These are phyloP conservation scores for Crambe crambe DNA, from an alignment of 37 sponge, comb jelly and placozoan species.

Conservation along the genomic window DNA sequence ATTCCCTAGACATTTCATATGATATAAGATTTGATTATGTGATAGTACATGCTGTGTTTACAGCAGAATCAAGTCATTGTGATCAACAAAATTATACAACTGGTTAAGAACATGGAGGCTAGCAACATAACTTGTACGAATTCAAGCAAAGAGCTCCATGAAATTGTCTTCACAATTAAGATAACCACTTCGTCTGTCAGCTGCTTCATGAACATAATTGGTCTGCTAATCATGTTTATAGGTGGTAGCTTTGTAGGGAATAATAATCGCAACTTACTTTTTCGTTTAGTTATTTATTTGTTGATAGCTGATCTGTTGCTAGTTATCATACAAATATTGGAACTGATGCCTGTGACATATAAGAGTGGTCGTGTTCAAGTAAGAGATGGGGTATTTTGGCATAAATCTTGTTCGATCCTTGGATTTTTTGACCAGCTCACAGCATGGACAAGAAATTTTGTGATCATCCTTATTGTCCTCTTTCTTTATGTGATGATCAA, in stretches of 20 bases:
- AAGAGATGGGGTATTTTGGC: not conserved
- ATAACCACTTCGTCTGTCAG: not conserved
- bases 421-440: slow-evolving; percentile 4
- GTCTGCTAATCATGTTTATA: not conserved
- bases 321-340: not conserved
- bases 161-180: not conserved
- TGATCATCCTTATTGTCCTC: not conserved
- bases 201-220: not conserved
- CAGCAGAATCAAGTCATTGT: too few species aligned
- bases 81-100: too few species aligned
- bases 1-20: too few species aligned
- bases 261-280: not conserved
- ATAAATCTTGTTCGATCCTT: not conserved
- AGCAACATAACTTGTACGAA: too few species aligned
- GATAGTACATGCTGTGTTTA: too few species aligned
- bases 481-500: too few species aligned
- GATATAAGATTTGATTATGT: too few species aligned
- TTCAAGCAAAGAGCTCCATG: too few species aligned
- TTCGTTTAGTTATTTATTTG: not conserved
- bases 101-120: too few species aligned
- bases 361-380: not conserved
- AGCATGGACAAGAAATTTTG: not conserved
- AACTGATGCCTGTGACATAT: not conserved
- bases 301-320: not conserved
- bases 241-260: not conserved